Base-by-base conservation (phyloP, 1,140 invertebrate species). In the Colletes gigas region DNA sequence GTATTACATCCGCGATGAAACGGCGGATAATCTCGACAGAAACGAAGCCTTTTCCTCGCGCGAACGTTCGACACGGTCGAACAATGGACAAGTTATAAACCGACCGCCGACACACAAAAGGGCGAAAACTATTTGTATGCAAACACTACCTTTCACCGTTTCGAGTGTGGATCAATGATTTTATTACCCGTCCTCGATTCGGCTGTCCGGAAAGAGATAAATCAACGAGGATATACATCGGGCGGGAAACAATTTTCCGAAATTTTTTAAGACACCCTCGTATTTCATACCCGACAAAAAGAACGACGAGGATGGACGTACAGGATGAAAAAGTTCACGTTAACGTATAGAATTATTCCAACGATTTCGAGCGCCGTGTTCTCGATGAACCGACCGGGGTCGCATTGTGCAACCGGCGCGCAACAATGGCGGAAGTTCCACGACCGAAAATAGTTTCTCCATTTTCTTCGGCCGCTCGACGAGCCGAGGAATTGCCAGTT, bases 381-480 rank as follows among this genome's bases (percentile, higher is more conserved):
- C 78, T n/a, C 66, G 84, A 73, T 44, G 73, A 69, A 62, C 30
- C 72, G 57, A 82, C 62, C 66, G 30, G 54, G 57, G 14, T 55
- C 68, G 83, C 70, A 85, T 85, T 85, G 84, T 82, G 76, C 81
- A 66, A 54, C 70, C 63, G 39, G 60, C 57, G 67, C 66, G 57
- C 77, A 50, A 71, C 73, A 81, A 82, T 81, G 67, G 76, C 69
- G 74, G 77, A 89, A 89, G 79, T 90, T 89, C 75, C 67, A 59
- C 50, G 80, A 57, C 62, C 73, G 87, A 84, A 89, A 90, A 91
- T 90, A 91, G 88, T 92, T 91, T 86, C 87, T 85, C 86, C 88
- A 91, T 91, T 90, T 89, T 87, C 85, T 78, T 50, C 62, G 73
- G 68, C 71, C 84, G 83, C 85, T 82, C 78, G 71, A 63, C 76